Base-by-base conservation (phyloP, 2,113 vertebrate genomes). In the Amazona guildingii region DNA sequence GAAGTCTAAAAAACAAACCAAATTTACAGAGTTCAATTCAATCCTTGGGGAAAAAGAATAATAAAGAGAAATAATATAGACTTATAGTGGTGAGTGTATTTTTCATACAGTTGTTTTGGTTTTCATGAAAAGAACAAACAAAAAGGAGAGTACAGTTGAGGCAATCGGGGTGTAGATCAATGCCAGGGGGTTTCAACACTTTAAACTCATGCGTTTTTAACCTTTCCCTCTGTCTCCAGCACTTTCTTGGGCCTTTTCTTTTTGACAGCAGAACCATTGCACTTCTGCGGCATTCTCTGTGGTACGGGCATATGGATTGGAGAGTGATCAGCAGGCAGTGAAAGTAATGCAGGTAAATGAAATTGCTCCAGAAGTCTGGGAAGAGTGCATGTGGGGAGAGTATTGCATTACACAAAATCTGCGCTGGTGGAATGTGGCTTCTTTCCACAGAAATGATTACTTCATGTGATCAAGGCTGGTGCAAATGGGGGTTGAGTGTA, bases 401-500 rank as follows among this genome's bases (percentile, higher is more conserved):
- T 62, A 66, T 67, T 70, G 90, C 14, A 1, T 79, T 85, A 55
- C 25, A 78, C 41, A 59, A 29, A 84, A 84, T 87, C 74, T 74
- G 52, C 3, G 2, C 37, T 69, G n/a, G 61, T 67, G 35, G 78
- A 95, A 90, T 93, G 94, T 91, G 63, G 11, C 27, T 75, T 84
- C 94, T 70, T 91, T 8, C 39, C 83, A 59, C 57, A 83, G 91
- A 96, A 95, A 94, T 80, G 28, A 87, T 92, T 95, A 74, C 74
- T 84, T 80, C 83, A 93, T 93, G 57, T 69, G 88, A 96, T 86
- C 74, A 79, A 89, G 77, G 13, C 67, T 96, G 94, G 83, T 93
- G 94, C 86, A 96, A 92, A 94, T 92, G 88, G 44, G 67, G 41
- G 49, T 19, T 92, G 94, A 73, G 69, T 82, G 37, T 66, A 6